Evolutionary conservation across 2,797 vertebrate genomes (phyloP).

Genomic region (Poeciliopsis paucimaculata): DNA sequence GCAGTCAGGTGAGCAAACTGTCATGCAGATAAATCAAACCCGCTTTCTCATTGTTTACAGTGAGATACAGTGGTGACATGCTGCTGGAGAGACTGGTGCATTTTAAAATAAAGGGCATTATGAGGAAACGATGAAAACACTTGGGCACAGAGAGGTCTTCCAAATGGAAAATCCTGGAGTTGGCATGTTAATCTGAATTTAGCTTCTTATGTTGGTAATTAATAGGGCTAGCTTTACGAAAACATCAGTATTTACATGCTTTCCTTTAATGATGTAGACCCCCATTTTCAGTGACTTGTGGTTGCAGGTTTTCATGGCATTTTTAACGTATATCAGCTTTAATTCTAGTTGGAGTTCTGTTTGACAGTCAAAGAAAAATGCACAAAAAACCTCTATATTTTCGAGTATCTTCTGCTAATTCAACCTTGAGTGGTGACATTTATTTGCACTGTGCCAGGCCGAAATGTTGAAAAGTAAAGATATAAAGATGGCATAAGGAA

Average conservation of each 20-base stretch:
- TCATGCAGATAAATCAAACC: background rate
- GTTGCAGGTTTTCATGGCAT: background rate
- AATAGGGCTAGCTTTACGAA: background rate
- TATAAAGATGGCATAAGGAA: slow-evolving; percentile 47
- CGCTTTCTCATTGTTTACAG: background rate
- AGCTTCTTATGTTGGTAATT: background rate
- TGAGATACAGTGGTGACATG: background rate
- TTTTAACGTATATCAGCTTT: background rate
- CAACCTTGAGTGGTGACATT: background rate
- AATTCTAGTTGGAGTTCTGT: background rate
- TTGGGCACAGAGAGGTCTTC: background rate
- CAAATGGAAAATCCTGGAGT: background rate
- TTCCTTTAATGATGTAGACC: background rate
- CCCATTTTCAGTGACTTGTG: background rate
- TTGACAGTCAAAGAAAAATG: background rate
- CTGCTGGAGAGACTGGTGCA: background rate
- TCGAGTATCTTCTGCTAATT: background rate
- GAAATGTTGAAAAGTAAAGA: slow-evolving; percentile 19
- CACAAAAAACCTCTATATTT: too few species aligned
- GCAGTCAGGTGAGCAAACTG: background rate
- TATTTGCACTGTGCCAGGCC: background rate
- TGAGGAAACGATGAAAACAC: background rate
- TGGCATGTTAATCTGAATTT: background rate
- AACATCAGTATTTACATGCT: background rate
- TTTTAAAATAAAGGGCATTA: background rate